Percentiles rank a stretch among this genome's conserved stretches.
Evolutionary conservation across 2,113 vertebrate species (phyloP).

Genomic region (cat (Felis catus)): DNA sequence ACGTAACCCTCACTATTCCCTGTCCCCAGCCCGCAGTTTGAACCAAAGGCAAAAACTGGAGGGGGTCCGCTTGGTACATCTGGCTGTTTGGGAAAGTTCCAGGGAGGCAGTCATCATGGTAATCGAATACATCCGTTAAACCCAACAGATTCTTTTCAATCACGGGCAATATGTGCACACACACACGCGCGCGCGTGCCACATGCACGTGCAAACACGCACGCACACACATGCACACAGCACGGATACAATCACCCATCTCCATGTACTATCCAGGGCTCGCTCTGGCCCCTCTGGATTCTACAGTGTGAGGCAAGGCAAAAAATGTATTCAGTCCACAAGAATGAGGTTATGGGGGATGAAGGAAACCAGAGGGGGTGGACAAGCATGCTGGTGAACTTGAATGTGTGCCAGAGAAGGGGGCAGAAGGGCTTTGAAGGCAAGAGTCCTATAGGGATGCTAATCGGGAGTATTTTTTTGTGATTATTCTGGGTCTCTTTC

Average conservation of each 20-base stretch:
- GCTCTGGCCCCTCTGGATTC: background rate
- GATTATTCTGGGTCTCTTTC: conserved; percentile 31
- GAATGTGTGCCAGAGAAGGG: background rate
- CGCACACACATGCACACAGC: background rate
- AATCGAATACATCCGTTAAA: conserved; percentile 76
- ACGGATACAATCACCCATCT: background rate
- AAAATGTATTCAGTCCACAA: background rate
- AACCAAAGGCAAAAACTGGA: conserved; percentile 80
- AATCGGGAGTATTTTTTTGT: conserved; percentile 41
- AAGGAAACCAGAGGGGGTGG: background rate
- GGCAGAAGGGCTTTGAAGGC: conserved; percentile 23
- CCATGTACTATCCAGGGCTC: background rate
- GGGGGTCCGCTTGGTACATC: conserved; percentile 77
- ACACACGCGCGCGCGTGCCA: accelerated
- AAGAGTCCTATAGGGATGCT: conserved; percentile 28
- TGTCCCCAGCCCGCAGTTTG: conserved; percentile 67
- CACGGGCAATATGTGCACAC: background rate
- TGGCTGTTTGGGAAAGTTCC: conserved; percentile 79
- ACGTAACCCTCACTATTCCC: conserved; percentile 79
- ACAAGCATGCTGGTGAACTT: background rate
- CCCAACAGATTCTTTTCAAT: conserved; percentile 55
- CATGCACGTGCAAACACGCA: background rate
- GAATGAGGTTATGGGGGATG: background rate
- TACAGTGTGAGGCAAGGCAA: background rate
- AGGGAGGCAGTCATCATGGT: conserved; percentile 65